Conservation (phyloP, 1,140 invertebrate species). For the Platyura marginata region DNA sequence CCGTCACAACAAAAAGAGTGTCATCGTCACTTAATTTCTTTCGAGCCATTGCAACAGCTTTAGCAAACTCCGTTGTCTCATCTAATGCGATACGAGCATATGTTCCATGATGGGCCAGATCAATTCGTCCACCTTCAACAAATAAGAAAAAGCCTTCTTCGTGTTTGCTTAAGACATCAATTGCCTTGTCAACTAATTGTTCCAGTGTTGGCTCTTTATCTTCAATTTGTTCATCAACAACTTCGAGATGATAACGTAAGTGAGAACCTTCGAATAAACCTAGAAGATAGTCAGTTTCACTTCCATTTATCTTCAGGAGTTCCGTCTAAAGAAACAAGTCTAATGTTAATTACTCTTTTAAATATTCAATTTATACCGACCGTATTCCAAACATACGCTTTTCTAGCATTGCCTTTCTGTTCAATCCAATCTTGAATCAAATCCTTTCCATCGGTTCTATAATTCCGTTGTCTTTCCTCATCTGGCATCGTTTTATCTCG, state of each 20-base stretch:
- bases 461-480: slow-evolving; percentile 31
- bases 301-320: slow-evolving; percentile 20
- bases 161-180: slow-evolving; percentile 53
- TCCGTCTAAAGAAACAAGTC: slow-evolving; percentile 9
- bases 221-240: slow-evolving; percentile 20
- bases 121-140: slow-evolving; percentile 51
- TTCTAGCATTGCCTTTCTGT: slow-evolving; percentile 10
- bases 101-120: slow-evolving; percentile 62
- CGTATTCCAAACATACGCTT: slow-evolving; percentile 43
- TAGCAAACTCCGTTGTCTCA: slow-evolving; percentile 39
- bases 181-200: slow-evolving; percentile 69
- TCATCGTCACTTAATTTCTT: slow-evolving; percentile 32
- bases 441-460: slow-evolving; percentile 45
- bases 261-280: slow-evolving; percentile 31
- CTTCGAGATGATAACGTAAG: slow-evolving; percentile 33
- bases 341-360: neutral
- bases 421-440: slow-evolving; percentile 48
- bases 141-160: slow-evolving; percentile 42
- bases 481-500: slow-evolving; percentile 34
- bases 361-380: slow-evolving; percentile 13
- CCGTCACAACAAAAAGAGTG: slow-evolving; percentile 45
- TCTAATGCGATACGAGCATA: slow-evolving; percentile 44
- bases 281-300: slow-evolving; percentile 23
- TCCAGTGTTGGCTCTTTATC: slow-evolving; percentile 38
- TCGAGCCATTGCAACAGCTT: slow-evolving; percentile 31